phyloP scores from a whole-genome alignment of 53 echinoderm and acorn worm species.

The Paelopatides confundens region DNA sequence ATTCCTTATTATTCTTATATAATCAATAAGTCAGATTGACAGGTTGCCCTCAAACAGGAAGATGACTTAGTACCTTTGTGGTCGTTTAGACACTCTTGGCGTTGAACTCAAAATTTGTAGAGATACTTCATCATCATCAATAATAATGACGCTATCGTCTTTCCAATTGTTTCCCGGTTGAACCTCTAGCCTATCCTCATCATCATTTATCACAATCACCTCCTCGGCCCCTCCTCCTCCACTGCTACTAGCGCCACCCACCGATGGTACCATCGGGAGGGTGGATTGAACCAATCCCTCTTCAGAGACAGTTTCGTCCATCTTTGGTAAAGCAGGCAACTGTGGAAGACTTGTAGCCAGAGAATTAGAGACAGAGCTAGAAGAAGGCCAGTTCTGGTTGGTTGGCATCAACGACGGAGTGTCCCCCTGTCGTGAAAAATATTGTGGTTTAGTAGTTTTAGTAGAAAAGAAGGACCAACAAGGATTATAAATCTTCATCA shows the following conservation, averaged over 20 bases:
- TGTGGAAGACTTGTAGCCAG: not conserved
- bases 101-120: not conserved
- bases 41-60: too few relatives aligned
- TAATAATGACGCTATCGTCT: slow-evolving; percentile 39
- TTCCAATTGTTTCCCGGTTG: not conserved
- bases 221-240: not conserved
- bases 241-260: not conserved
- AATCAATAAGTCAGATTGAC: too few relatives aligned
- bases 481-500: too few relatives aligned
- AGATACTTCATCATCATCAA: slow-evolving; percentile 3
- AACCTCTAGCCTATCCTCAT: slow-evolving; percentile 6
- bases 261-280: not conserved
- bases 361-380: not conserved
- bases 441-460: too few relatives aligned
- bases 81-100: not conserved
- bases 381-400: not conserved
- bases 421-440: not conserved
- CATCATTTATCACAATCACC: slow-evolving; percentile 2
- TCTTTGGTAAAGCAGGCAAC: slow-evolving; percentile 10
- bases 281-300: not conserved
- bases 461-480: too few relatives aligned
- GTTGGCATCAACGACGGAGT: not conserved
- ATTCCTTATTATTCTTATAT: too few relatives aligned
- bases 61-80: not conserved
- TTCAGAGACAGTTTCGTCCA: not conserved